These are phyloP conservation scores for Scolopax mira DNA, from an alignment of 2,113 vertebrate genomes.

Conservation along the genomic window DNA sequence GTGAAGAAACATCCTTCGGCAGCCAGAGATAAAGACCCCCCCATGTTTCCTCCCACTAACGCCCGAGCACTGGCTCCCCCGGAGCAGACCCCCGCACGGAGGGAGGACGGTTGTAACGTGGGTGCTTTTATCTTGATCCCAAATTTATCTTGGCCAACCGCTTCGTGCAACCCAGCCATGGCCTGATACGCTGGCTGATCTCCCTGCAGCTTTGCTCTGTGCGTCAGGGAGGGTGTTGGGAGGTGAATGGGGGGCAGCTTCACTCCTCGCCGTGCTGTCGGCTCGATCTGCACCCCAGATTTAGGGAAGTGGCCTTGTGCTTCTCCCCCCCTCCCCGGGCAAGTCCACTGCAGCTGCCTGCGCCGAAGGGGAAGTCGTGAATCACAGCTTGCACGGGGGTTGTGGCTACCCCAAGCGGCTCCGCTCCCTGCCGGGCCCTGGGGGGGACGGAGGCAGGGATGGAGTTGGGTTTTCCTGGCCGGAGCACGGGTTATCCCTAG, in stretches of 20 bases:
- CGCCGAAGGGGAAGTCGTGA: not conserved
- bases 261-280: fast-evolving
- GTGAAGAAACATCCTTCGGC: fast-evolving
- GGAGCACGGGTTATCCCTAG: fast-evolving
- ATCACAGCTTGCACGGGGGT: not conserved
- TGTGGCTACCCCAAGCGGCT: fast-evolving
- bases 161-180: not conserved
- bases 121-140: conserved; percentile 1
- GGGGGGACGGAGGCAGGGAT: fast-evolving
- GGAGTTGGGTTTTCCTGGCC: not conserved
- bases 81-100: fast-evolving
- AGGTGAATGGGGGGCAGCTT: not conserved
- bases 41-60: not conserved
- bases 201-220: fast-evolving
- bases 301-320: conserved; percentile 2
- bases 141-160: not conserved
- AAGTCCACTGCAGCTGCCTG: not conserved
- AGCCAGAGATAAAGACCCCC: not conserved
- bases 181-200: not conserved
- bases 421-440: not conserved
- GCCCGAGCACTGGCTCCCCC: fast-evolving
- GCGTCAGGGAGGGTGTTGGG: not conserved
- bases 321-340: not conserved
- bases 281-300: fast-evolving
- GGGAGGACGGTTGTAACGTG: not conserved